Evolutionary conservation across 2,113 vertebrate species (phyloP), one percentile per base, ranked within the genome.

Genomic region (Spea multiplicata): DNA sequence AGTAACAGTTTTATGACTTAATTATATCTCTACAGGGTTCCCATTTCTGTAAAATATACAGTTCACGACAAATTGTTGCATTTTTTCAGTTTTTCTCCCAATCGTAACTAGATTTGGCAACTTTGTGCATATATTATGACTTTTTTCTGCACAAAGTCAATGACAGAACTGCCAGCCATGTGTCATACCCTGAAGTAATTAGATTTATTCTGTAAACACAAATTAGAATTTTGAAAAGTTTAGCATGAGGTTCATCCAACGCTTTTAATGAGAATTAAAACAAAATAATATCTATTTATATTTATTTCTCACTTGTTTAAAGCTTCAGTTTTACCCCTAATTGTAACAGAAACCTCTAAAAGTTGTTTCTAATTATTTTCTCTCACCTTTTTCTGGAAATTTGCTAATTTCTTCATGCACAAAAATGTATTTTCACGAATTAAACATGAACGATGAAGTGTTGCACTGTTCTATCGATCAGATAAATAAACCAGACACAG

Each of bases 41-140:
- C 5, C 4, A 5, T 61, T 61, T 61, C 57, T 61, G 4, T 10
- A 61, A 61, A 61, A 61, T 61, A 61, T 61, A 61, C 57, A 61
- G 57, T 61, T 61, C 57, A 61, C 14, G 57, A 61, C 6, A 61
- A 61, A 61, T 61, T 13, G 14, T 13, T 61, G 57, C 57, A 61
- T 61, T 5, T 61, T 3, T 61, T 61, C 14, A 5, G 57, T 61
- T 61, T 61, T 13, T 4, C 4, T 61, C 14, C 52, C 8, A 13
- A n/a, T 61, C 57, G 57, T 61, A 61, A 61, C 9, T 61, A 61
- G 8, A 61, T 61, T 61, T 61, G 57, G 57, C 57, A 61, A 61
- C 8, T 13, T 61, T 5, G 57, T 12, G 57, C 2, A 61, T 14
- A 61, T 13, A 61, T 61, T 61, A 61, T 3, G 14, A 61, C 57